These are phyloP conservation scores for Lucilia sericata DNA, from an alignment of 1,140 invertebrate species.

Conservation along the genomic window DNA sequence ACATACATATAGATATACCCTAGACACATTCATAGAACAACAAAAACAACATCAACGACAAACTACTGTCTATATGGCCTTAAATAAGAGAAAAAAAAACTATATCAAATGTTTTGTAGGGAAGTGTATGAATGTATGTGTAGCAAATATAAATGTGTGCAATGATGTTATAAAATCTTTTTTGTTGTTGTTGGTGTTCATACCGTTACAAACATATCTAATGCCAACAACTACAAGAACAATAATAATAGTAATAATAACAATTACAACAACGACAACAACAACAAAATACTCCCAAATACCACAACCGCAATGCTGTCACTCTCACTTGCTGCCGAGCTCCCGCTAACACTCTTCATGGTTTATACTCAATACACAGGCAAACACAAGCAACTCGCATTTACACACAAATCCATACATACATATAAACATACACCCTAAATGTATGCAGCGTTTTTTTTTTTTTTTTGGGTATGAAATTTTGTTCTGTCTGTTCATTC, in stretches of 20 bases:
- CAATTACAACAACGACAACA: neutral
- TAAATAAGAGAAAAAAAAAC: no score
- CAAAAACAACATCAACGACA: neutral
- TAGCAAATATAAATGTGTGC: neutral
- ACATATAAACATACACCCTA: no score
- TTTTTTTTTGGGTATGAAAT: neutral
- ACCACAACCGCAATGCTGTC: slow-evolving; percentile 47
- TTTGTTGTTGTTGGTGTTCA: neutral
- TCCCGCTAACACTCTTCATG: slow-evolving; percentile 3
- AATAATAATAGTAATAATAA: slow-evolving; percentile 17
- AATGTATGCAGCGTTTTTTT: neutral
- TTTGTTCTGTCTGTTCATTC: neutral
- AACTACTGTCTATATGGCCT: slow-evolving; percentile 16
- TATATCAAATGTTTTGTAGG: neutral
- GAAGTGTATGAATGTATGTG: neutral
- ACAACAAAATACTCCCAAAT: slow-evolving; percentile 21
- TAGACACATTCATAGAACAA: no score
- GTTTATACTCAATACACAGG: neutral
- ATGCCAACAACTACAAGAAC: slow-evolving; percentile 21
- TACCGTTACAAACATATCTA: slow-evolving; percentile 16
- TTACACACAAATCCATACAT: no score
- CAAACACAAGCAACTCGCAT: neutral
- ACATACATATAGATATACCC: neutral
- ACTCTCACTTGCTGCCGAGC: slow-evolving; percentile 45
- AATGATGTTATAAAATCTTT: slow-evolving; percentile 37